Percentiles rank a stretch among this genome's conserved stretches.
These are phyloP conservation scores for Sminthopsis crassicaudata DNA, from an alignment of 2,113 vertebrate genomes.

Conservation along the genomic window DNA sequence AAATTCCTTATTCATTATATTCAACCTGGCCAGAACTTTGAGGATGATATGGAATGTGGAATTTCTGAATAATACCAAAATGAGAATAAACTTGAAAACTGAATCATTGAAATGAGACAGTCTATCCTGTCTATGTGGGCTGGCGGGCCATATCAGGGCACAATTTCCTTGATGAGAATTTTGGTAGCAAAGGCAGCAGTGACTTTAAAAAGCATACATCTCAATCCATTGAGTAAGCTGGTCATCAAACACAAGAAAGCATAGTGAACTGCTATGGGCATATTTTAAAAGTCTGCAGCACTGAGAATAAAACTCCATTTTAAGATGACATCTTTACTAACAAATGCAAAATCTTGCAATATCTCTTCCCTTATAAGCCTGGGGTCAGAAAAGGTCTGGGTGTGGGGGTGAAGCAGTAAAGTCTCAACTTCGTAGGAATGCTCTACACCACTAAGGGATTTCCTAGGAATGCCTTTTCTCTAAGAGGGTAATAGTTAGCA, in stretches of 20 bases:
- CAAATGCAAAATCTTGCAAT: too few relatives aligned
- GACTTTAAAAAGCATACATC: background rate
- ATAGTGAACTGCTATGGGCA: background rate
- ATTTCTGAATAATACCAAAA: background rate
- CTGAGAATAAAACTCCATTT: background rate
- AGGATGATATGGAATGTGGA: background rate
- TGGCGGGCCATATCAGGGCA: background rate
- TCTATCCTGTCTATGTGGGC: background rate
- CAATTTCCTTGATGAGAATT: background rate
- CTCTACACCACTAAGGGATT: too few relatives aligned
- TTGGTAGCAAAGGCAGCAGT: background rate
- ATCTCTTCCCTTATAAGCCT: too few relatives aligned
- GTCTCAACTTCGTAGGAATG: too few relatives aligned
- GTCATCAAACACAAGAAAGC: background rate
- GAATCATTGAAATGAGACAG: background rate
- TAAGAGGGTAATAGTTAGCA: too few relatives aligned
- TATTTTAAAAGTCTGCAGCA: background rate
- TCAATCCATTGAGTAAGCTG: background rate
- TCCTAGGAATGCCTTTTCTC: too few relatives aligned
- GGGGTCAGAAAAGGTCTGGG: too few relatives aligned
- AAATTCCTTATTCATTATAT: background rate
- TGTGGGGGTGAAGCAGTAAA: too few relatives aligned
- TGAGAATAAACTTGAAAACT: background rate
- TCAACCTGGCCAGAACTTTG: background rate
- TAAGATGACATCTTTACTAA: too few relatives aligned